Conservation (phyloP, 2,888 invertebrate genomes). For the Oscheius sp. region DNA sequence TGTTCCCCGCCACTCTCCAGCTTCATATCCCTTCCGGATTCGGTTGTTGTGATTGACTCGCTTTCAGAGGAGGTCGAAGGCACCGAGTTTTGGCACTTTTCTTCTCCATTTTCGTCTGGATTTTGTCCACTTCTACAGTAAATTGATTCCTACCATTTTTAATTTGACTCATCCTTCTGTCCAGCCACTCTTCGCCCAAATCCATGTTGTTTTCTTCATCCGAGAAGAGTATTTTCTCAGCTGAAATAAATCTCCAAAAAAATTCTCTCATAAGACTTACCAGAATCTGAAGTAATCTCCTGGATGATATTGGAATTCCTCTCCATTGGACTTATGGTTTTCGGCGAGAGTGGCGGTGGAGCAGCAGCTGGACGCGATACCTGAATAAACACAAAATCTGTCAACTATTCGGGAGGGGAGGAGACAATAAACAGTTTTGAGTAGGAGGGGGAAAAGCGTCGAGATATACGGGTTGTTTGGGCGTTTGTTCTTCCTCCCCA, state of each 20-base stretch:
- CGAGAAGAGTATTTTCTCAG: neutral
- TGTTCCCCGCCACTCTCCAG: neutral
- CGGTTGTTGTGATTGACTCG: conserved; percentile 15
- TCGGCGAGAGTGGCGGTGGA: neutral
- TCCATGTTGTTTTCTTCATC: conserved; percentile 23
- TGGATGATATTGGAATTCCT: conserved; percentile 15
- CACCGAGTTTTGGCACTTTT: neutral
- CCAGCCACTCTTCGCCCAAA: conserved; percentile 12
- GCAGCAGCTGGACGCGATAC: conserved; percentile 15
- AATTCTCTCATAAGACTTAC: neutral
- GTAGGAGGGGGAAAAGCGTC: neutral
- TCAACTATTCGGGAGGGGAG: neutral
- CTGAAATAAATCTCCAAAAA: neutral
- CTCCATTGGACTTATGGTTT: neutral
- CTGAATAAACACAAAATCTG: conserved; percentile 23
- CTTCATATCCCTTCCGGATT: conserved; percentile 13
- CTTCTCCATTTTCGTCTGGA: neutral
- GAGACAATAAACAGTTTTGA: neutral
- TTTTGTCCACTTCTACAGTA: no score
- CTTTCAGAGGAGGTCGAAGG: conserved; percentile 15
- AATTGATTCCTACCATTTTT: neutral
- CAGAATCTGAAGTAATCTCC: neutral
- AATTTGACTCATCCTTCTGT: neutral
- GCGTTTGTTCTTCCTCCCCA: neutral
- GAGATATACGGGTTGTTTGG: no score